phyloP scores from a whole-genome alignment of 2,888 invertebrate species.

The Antitype chi region DNA sequence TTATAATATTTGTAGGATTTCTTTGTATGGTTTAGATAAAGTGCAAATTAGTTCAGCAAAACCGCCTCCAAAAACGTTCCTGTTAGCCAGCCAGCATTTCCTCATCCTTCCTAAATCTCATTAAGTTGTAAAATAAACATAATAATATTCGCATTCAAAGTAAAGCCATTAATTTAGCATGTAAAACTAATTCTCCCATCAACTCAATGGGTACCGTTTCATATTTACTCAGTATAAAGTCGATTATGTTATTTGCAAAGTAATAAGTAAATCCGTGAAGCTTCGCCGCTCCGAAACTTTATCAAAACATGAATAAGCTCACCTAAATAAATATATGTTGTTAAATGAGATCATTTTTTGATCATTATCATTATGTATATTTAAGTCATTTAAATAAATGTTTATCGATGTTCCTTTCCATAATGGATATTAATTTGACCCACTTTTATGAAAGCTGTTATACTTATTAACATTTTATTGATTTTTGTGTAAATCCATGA shows the following conservation, averaged over 20 bases:
- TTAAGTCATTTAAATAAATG: slow-evolving; percentile 13
- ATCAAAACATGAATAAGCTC: slow-evolving; percentile 29
- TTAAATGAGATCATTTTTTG: slow-evolving; percentile 18
- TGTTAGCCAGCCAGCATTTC: neutral
- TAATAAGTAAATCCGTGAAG: slow-evolving; percentile 15
- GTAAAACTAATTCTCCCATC: slow-evolving; percentile 14
- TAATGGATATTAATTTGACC: slow-evolving; percentile 18
- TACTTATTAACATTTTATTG: slow-evolving; percentile 5
- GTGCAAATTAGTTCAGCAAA: no score
- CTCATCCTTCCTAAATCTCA: neutral
- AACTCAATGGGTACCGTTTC: slow-evolving; percentile 1
- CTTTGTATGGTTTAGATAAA: neutral
- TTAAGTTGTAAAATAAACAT: slow-evolving; percentile 6
- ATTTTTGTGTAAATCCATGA: no score
- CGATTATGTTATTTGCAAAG: slow-evolving; percentile 45
- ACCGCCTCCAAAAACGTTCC: neutral
- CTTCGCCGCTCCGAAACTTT: slow-evolving; percentile 26
- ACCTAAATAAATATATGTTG: slow-evolving; percentile 41
- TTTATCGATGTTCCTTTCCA: slow-evolving; percentile 4
- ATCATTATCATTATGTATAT: neutral
- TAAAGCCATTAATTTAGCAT: slow-evolving; percentile 1
- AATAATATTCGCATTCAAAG: neutral
- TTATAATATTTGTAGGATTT: neutral
- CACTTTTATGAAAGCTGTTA: slow-evolving; percentile 6
- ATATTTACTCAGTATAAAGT: slow-evolving; percentile 35